These are phyloP conservation scores for Falco punctatus DNA, from an alignment of 2,113 vertebrate species.

Conservation along the genomic window DNA sequence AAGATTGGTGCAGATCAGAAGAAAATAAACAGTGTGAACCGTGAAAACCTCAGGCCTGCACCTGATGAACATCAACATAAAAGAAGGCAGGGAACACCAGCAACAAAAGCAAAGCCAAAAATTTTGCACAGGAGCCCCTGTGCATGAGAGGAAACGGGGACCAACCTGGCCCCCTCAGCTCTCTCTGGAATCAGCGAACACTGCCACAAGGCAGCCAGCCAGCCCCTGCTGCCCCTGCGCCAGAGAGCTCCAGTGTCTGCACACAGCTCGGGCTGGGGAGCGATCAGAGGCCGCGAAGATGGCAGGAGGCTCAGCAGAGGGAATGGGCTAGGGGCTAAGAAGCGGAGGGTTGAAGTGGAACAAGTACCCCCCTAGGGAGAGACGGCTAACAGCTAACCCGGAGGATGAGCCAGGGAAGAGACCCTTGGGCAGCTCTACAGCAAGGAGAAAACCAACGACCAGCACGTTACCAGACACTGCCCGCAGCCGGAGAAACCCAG, in stretches of 20 bases:
- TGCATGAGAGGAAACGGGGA: background rate
- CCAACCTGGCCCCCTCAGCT: background rate
- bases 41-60: constrained; percentile 28
- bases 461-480: background rate
- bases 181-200: background rate
- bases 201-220: constrained; percentile 11
- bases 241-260: background rate
- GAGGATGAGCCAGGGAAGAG: background rate
- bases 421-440: background rate
- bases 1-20: constrained; percentile 72
- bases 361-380: background rate
- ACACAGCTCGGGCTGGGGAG: background rate
- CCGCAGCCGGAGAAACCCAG: background rate
- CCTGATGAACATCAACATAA: background rate
- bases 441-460: background rate
- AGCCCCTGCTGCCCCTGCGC: background rate
- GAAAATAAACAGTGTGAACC: constrained; percentile 65
- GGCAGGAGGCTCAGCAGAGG: background rate
- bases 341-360: background rate
- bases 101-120: constrained; percentile 37
- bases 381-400: background rate
- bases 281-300: background rate
- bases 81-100: background rate
- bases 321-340: background rate
- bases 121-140: background rate